These are phyloP conservation scores for Lasius fuliginosus DNA, from an alignment of 2,888 invertebrate genomes.

Conservation along the genomic window DNA sequence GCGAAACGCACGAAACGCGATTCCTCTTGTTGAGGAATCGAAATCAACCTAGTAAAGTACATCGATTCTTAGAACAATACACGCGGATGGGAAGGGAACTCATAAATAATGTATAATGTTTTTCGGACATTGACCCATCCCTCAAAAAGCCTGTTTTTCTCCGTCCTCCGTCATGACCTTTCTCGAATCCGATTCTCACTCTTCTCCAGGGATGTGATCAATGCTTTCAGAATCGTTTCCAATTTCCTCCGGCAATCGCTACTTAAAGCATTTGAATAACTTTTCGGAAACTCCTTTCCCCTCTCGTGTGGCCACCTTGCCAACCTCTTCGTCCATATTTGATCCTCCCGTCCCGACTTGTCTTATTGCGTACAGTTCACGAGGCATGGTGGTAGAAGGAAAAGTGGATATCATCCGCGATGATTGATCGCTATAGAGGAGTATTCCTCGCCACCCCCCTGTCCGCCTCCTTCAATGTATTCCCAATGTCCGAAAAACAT, in stretches of 20 bases:
- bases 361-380: slow-evolving; percentile 83
- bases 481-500: slow-evolving; percentile 84
- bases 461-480: slow-evolving; percentile 59
- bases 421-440: slow-evolving; percentile 75
- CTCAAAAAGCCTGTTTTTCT: slow-evolving; percentile 47
- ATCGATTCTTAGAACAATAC: slow-evolving; percentile 62
- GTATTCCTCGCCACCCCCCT: slow-evolving; percentile 50
- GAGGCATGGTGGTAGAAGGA: slow-evolving; percentile 84
- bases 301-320: slow-evolving; percentile 11
- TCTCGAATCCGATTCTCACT: slow-evolving; percentile 29
- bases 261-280: slow-evolving; percentile 73
- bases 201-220: slow-evolving; percentile 59
- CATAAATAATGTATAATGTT: slow-evolving; percentile 84
- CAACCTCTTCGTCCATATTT: not conserved
- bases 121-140: slow-evolving; percentile 83
- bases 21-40: slow-evolving; percentile 8
- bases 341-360: slow-evolving; percentile 21
- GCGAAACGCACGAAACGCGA: not conserved
- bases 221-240: slow-evolving; percentile 62
- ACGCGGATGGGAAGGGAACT: slow-evolving; percentile 72
- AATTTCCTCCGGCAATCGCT: slow-evolving; percentile 65
- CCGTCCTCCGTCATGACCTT: not conserved
- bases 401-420: slow-evolving; percentile 68
- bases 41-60: slow-evolving; percentile 8
- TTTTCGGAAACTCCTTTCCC: slow-evolving; percentile 24